A percentile compares a stretch with the other conserved stretches of the same genome.
These are phyloP conservation scores for Troides oblongomaculatus DNA, from an alignment of 2,888 invertebrate species.

Conservation along the genomic window DNA sequence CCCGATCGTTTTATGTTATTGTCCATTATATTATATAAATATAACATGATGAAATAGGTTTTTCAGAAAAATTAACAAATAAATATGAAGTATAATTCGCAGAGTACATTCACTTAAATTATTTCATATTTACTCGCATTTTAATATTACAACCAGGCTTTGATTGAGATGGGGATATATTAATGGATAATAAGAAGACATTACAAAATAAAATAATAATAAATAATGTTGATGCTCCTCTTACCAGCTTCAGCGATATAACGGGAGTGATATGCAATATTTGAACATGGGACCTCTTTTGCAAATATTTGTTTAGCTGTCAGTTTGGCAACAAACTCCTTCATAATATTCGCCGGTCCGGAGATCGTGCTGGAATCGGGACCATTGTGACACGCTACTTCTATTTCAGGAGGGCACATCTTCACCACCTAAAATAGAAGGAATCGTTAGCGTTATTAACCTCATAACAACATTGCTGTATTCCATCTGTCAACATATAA, in stretches of 20 bases:
- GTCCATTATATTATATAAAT: no score
- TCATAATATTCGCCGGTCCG: slow-evolving; percentile 83
- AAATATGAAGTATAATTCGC: no score
- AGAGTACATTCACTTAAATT: no score
- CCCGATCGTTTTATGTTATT: no score
- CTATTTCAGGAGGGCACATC: slow-evolving; percentile 73
- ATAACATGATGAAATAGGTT: no score
- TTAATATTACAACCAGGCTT: no score
- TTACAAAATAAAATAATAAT: background rate
- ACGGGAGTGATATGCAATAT: slow-evolving; percentile 93
- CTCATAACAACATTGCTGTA: background rate
- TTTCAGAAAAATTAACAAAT: no score
- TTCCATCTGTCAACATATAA: no score
- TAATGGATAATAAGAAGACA: no score
- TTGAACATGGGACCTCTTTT: slow-evolving; percentile 82
- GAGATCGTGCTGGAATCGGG: slow-evolving; percentile 88
- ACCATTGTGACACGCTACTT: slow-evolving; percentile 90
- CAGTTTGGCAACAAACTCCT: slow-evolving; percentile 76
- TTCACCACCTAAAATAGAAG: slow-evolving; percentile 29
- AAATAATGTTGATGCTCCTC: slow-evolving; percentile 1
- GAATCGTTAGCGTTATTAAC: background rate
- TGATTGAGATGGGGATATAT: no score
- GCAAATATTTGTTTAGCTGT: slow-evolving; percentile 59
- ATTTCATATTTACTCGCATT: no score
- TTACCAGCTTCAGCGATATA: slow-evolving; percentile 85